These are phyloP conservation scores for Pangasius krempfi DNA, from an alignment of 2,797 vertebrate species.

Conservation along the genomic window DNA sequence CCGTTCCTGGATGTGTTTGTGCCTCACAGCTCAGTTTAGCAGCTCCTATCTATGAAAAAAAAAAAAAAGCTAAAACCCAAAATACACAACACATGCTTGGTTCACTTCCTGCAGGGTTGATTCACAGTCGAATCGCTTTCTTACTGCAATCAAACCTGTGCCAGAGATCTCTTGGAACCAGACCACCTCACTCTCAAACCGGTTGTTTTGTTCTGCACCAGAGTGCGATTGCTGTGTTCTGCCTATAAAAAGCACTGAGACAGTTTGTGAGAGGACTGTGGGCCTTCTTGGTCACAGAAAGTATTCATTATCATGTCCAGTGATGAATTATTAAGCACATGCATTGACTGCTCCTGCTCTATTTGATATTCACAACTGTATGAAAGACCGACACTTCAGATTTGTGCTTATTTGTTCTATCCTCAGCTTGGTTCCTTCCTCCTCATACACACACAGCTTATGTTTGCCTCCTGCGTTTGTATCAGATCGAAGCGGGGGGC, in stretches of 20 bases:
- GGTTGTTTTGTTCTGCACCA: neutral
- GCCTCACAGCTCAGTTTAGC: neutral
- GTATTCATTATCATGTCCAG: neutral
- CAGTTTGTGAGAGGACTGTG: neutral
- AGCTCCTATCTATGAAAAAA: neutral
- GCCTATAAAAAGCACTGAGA: neutral
- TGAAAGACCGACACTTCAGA: neutral
- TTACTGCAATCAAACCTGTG: neutral
- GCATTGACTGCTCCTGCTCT: neutral
- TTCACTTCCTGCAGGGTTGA: neutral
- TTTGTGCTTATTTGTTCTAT: neutral
- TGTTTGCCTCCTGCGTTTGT: slow-evolving; percentile 4
- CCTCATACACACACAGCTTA: neutral
- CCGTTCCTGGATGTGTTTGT: neutral
- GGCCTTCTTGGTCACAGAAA: neutral
- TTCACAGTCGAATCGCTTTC: neutral
- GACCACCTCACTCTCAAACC: neutral
- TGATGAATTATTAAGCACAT: neutral
- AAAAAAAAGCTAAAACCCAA: neutral
- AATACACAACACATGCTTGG: slow-evolving; percentile 7
- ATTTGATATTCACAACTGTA: neutral
- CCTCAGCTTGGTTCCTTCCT: neutral
- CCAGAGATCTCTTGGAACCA: neutral
- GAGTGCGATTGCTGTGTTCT: neutral
- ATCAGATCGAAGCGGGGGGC: neutral